Percentiles rank a stretch among this genome's conserved stretches.
phyloP scores from a whole-genome alignment of 2,888 invertebrate species.

The Allacma fusca region DNA sequence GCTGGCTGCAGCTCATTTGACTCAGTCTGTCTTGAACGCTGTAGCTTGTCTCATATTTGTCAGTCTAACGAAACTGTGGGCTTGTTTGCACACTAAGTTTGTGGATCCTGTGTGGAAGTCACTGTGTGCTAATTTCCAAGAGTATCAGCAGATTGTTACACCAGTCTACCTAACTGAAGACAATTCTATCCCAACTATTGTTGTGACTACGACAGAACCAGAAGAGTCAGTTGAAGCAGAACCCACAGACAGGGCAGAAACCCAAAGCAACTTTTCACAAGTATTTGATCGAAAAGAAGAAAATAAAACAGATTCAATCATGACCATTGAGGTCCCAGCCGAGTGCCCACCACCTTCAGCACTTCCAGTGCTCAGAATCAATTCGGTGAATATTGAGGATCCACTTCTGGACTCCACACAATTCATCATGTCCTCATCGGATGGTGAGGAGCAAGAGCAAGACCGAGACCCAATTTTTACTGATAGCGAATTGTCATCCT shows the following conservation, averaged over 20 bases:
- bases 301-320: background rate
- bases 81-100: constrained; percentile 28
- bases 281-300: background rate
- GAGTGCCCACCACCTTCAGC: constrained; percentile 29
- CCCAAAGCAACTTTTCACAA: too few relatives aligned
- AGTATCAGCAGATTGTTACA: constrained; percentile 7
- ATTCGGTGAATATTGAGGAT: constrained; percentile 44
- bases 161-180: background rate
- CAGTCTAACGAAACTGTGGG: constrained; percentile 36
- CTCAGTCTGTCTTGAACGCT: constrained; percentile 47
- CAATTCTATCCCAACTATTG: background rate
- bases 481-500: constrained; percentile 37
- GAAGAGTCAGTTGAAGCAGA: background rate
- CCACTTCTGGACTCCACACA: constrained; percentile 9
- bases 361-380: constrained; percentile 45
- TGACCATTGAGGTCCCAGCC: constrained; percentile 38
- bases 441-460: constrained; percentile 40
- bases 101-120: constrained; percentile 24
- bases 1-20: constrained; percentile 30
- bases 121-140: constrained; percentile 30
- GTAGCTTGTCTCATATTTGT: constrained; percentile 46
- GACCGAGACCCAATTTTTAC: constrained; percentile 21
- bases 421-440: constrained; percentile 29
- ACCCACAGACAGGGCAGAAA: too few relatives aligned
- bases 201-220: background rate